Percentiles rank a stretch among this genome's conserved stretches.
Conservation (phyloP, 2,113 vertebrate species). For the Podocnemis expansa region DNA sequence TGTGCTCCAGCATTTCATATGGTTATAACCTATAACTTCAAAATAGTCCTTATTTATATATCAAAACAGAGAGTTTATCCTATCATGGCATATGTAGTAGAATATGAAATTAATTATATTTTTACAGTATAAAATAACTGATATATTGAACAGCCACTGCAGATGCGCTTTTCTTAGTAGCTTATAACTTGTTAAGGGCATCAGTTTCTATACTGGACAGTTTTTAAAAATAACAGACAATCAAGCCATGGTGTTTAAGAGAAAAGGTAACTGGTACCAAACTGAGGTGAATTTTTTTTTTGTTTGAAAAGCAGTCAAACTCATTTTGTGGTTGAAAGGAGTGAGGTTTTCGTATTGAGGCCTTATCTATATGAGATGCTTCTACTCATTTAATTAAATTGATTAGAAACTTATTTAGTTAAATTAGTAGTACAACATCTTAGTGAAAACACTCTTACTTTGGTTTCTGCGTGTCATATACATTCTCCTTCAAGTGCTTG, state of each 20-base stretch:
- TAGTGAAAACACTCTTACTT: background rate
- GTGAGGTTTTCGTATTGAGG: background rate
- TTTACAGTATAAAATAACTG: background rate
- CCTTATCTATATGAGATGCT: background rate
- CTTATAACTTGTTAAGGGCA: background rate
- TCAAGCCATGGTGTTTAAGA: background rate
- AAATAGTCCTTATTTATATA: background rate
- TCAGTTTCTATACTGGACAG: slow-evolving; percentile 10
- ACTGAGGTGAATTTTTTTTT: no score
- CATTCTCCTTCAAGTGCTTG: no score
- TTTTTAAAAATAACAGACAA: background rate
- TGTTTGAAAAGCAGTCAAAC: no score
- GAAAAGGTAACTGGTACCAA: no score
- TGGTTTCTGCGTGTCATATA: background rate
- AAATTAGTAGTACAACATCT: background rate
- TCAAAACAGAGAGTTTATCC: background rate
- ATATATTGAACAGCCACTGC: slow-evolving; percentile 9
- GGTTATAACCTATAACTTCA: background rate
- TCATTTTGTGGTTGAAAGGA: background rate
- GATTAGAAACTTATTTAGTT: background rate
- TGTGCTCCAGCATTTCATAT: background rate
- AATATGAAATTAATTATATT: background rate
- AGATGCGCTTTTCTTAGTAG: background rate
- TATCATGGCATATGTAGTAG: background rate
- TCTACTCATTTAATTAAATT: background rate